Conservation (phyloP, 2,113 vertebrate genomes). For the Bubo bubo region DNA sequence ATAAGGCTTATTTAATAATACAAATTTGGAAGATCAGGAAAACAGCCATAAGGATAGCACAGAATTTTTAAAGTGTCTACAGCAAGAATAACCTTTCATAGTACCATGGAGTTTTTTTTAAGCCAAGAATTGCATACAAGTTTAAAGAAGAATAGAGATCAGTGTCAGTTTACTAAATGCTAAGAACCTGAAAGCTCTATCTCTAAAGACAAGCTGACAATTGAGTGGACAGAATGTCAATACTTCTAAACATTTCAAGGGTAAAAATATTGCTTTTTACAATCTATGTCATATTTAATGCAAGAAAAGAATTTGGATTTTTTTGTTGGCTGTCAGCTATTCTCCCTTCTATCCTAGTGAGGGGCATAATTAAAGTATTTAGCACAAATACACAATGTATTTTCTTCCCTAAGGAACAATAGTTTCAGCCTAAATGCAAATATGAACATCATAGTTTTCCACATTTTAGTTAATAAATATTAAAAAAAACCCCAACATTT, state of each 20-base stretch:
- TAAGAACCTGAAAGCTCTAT: slow-evolving; percentile 72
- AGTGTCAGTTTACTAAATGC: slow-evolving; percentile 77
- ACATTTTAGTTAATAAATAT: background rate
- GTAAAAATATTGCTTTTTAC: slow-evolving; percentile 91
- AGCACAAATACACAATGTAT: background rate
- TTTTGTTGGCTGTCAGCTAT: slow-evolving; percentile 86
- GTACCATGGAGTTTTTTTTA: slow-evolving; percentile 7
- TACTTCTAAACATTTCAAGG: slow-evolving; percentile 89
- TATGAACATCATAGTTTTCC: background rate
- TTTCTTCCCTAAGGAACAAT: background rate
- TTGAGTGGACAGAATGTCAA: slow-evolving; percentile 77
- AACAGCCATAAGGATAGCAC: background rate
- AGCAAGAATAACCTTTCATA: slow-evolving; percentile 36
- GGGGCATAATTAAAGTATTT: slow-evolving; percentile 60
- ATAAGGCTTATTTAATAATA: background rate
- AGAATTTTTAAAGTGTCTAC: background rate
- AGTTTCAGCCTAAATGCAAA: slow-evolving; percentile 7
- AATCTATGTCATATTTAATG: slow-evolving; percentile 90
- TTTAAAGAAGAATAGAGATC: slow-evolving; percentile 74
- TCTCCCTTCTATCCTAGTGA: slow-evolving; percentile 68
- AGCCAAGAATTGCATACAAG: slow-evolving; percentile 43
- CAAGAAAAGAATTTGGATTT: slow-evolving; percentile 86
- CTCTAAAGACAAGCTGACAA: slow-evolving; percentile 77
- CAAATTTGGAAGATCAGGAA: background rate
- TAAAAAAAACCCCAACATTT: background rate